Percentiles rank a stretch among this genome's conserved stretches.
phyloP scores from a whole-genome alignment of 2,888 invertebrate species.

The Eucera pruinosa region DNA sequence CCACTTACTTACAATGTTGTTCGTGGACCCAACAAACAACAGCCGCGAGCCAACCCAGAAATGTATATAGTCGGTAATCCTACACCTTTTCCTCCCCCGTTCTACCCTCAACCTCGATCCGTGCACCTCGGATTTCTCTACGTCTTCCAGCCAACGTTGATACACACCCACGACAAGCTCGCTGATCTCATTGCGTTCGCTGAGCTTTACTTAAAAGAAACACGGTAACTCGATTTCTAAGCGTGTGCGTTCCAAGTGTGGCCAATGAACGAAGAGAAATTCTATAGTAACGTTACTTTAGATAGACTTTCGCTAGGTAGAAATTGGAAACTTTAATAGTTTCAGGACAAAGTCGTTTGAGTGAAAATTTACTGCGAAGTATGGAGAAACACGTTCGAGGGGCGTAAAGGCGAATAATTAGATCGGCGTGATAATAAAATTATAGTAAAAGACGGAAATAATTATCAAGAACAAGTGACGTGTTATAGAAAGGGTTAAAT shows the following conservation, averaged over 20 bases:
- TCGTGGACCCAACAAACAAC: slow-evolving; percentile 69
- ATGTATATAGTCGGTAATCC: slow-evolving; percentile 66
- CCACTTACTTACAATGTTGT: slow-evolving; percentile 74
- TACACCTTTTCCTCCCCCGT: slow-evolving; percentile 53
- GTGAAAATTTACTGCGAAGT: too few species aligned
- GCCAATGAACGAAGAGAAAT: background rate
- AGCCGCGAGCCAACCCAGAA: slow-evolving; percentile 48
- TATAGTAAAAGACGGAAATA: too few species aligned
- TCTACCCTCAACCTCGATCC: slow-evolving; percentile 15
- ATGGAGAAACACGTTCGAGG: too few species aligned
- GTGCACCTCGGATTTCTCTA: slow-evolving; percentile 64
- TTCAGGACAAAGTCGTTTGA: too few species aligned
- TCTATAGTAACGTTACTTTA: background rate
- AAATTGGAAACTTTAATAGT: too few species aligned
- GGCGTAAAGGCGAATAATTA: too few species aligned
- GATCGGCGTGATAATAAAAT: too few species aligned
- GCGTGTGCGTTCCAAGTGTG: background rate
- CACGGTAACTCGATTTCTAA: slow-evolving; percentile 48
- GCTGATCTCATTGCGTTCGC: slow-evolving; percentile 62
- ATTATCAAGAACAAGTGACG: too few species aligned
- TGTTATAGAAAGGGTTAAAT: too few species aligned
- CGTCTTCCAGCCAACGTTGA: slow-evolving; percentile 59
- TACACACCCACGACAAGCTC: slow-evolving; percentile 56
- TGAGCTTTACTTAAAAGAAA: slow-evolving; percentile 55
- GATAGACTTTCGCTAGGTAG: too few species aligned